A percentile compares a stretch with the other conserved stretches of the same genome.
Evolutionary conservation across 2,888 invertebrate genomes (phyloP).

Genomic region (Eupithecia insigniata): DNA sequence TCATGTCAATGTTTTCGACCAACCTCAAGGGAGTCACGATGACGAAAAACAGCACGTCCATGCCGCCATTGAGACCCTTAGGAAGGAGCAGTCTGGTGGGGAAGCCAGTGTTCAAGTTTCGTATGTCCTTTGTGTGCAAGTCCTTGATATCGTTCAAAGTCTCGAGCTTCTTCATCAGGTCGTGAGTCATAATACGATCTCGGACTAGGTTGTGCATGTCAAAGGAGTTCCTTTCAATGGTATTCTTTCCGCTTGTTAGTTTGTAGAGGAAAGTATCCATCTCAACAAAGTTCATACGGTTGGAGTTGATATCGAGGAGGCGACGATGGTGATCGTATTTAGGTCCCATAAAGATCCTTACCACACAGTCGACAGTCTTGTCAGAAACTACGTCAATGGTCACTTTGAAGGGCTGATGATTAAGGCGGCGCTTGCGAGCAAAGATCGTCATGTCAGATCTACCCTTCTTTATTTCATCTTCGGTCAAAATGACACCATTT

Average conservation of each 20-base stretch:
- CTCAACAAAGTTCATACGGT: slow-evolving; percentile 86
- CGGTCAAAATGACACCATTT: slow-evolving; percentile 81
- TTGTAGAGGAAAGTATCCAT: slow-evolving; percentile 86
- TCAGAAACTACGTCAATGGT: slow-evolving; percentile 84
- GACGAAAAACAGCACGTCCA: slow-evolving; percentile 86
- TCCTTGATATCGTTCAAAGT: slow-evolving; percentile 75
- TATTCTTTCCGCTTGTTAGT: slow-evolving; percentile 86
- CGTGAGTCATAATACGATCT: slow-evolving; percentile 87
- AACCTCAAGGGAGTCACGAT: slow-evolving; percentile 83
- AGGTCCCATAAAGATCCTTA: slow-evolving; percentile 88
- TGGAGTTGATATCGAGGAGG: slow-evolving; percentile 82
- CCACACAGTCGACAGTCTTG: slow-evolving; percentile 83
- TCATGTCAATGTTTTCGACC: slow-evolving; percentile 69
- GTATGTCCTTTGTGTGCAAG: slow-evolving; percentile 65
- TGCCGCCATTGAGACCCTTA: slow-evolving; percentile 87
- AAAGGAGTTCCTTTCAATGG: slow-evolving; percentile 85
- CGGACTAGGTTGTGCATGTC: slow-evolving; percentile 87
- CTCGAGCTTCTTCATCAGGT: slow-evolving; percentile 86
- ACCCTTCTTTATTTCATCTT: slow-evolving; percentile 77
- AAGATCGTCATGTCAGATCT: slow-evolving; percentile 77
- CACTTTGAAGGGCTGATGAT: slow-evolving; percentile 86
- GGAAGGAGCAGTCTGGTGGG: slow-evolving; percentile 89
- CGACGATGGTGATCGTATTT: slow-evolving; percentile 85
- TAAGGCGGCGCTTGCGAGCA: slow-evolving; percentile 86
- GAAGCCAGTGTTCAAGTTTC: slow-evolving; percentile 86